Conservation (phyloP, 2,888 invertebrate species). For the Allolobophora icterica region DNA sequence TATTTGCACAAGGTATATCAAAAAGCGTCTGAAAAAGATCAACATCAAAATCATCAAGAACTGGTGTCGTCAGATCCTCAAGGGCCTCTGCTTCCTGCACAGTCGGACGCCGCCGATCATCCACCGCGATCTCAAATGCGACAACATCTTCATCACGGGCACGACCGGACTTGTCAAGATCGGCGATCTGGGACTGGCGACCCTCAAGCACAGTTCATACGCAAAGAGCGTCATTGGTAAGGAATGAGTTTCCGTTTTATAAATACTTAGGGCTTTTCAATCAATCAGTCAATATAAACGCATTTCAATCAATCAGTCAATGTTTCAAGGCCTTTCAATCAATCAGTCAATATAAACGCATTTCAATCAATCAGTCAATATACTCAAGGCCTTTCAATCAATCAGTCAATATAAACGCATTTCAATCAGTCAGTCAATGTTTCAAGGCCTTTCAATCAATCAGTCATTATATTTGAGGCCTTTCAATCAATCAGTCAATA, state of each 20-base stretch:
- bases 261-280: background rate
- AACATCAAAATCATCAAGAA: constrained; percentile 97
- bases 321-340: too few species aligned
- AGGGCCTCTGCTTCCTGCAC: constrained; percentile 93
- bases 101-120: constrained; percentile 93
- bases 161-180: constrained; percentile 99
- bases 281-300: too few species aligned
- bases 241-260: constrained; percentile 38
- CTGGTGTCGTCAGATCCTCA: constrained; percentile 98
- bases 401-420: too few species aligned
- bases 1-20: constrained; percentile 76
- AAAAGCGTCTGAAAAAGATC: constrained; percentile 88
- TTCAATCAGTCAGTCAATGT: too few species aligned
- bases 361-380: too few species aligned
- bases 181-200: constrained; percentile 96
- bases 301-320: too few species aligned
- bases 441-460: too few species aligned
- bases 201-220: constrained; percentile 96
- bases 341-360: too few species aligned
- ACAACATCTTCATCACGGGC: constrained; percentile 99
- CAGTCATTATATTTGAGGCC: too few species aligned
- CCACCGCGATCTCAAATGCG: constrained; percentile 97
- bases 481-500: too few species aligned
- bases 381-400: too few species aligned
- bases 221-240: constrained; percentile 95